Evolutionary conservation across 2,113 vertebrate genomes (phyloP).

Genomic region (Embiotoca jacksoni): DNA sequence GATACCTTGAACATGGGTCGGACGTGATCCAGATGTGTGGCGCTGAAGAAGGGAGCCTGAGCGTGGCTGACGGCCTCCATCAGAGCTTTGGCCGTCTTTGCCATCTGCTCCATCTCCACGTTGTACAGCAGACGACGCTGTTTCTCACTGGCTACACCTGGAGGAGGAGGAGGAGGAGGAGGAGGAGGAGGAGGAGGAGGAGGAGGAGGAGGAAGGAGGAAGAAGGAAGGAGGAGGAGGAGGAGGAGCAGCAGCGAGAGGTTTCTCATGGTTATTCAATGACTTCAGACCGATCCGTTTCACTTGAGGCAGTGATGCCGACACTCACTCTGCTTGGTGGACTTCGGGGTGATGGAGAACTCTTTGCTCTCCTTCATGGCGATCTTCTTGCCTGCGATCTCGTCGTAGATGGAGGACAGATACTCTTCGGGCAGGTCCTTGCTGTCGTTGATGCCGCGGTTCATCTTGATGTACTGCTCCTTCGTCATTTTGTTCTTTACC

Average conservation of each 20-base stretch:
- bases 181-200: no score
- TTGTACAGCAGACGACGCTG: constrained; percentile 95
- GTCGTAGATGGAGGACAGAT: constrained; percentile 95
- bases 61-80: constrained; percentile 99
- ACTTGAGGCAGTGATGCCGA: not conserved
- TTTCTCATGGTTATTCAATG: no score
- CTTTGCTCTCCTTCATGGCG: constrained; percentile 97
- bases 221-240: no score
- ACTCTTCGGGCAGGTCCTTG: constrained; percentile 96
- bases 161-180: not conserved
- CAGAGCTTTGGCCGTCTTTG: constrained; percentile 96
- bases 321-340: constrained; percentile 94
- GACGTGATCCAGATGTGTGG: constrained; percentile 96
- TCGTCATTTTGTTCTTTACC: constrained; percentile 99
- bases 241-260: no score
- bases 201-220: no score
- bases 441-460: constrained; percentile 98
- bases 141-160: constrained; percentile 94
- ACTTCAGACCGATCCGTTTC: no score
- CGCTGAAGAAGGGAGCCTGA: constrained; percentile 96
- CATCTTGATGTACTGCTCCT: constrained; percentile 99
- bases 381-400: constrained; percentile 99
- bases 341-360: constrained; percentile 92
- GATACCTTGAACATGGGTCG: constrained; percentile 97
- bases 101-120: constrained; percentile 99